Percentiles rank a stretch among this genome's conserved stretches.
Conservation (phyloP, 2,888 invertebrate species). For the Drosophila suboccidentalis region DNA sequence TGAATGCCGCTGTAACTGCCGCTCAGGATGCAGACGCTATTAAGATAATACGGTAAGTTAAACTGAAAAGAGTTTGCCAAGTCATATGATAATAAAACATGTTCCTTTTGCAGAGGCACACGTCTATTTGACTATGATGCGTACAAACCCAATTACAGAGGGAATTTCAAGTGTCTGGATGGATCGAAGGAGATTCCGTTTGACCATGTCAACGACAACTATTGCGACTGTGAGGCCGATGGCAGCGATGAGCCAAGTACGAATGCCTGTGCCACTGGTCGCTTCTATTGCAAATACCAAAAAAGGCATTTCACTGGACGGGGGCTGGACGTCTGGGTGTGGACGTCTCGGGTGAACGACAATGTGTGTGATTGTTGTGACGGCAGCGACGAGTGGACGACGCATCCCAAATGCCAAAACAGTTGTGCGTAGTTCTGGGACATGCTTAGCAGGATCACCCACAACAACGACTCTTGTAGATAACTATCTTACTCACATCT, state of each 20-base stretch:
- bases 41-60: slow-evolving; percentile 80
- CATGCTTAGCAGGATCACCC: slow-evolving; percentile 25
- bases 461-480: slow-evolving; percentile 17
- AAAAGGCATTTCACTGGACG: slow-evolving; percentile 84
- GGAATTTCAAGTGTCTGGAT: slow-evolving; percentile 86
- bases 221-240: slow-evolving; percentile 93
- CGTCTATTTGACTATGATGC: slow-evolving; percentile 85
- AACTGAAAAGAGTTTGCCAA: neutral
- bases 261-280: slow-evolving; percentile 93
- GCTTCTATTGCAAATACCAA: slow-evolving; percentile 91
- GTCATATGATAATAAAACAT: neutral
- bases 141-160: slow-evolving; percentile 85
- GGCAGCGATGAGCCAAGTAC: slow-evolving; percentile 94
- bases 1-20: slow-evolving; percentile 20
- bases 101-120: slow-evolving; percentile 82
- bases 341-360: slow-evolving; percentile 92
- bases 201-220: slow-evolving; percentile 91
- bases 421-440: slow-evolving; percentile 72
- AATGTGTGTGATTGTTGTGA: slow-evolving; percentile 97
- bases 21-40: slow-evolving; percentile 62
- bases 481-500: slow-evolving; percentile 55
- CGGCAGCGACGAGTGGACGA: slow-evolving; percentile 93
- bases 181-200: slow-evolving; percentile 86
- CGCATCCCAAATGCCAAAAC: slow-evolving; percentile 72
- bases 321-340: slow-evolving; percentile 80